These are phyloP conservation scores for Chrysocyon brachyurus DNA, from an alignment of 2,797 vertebrate species.

Conservation along the genomic window DNA sequence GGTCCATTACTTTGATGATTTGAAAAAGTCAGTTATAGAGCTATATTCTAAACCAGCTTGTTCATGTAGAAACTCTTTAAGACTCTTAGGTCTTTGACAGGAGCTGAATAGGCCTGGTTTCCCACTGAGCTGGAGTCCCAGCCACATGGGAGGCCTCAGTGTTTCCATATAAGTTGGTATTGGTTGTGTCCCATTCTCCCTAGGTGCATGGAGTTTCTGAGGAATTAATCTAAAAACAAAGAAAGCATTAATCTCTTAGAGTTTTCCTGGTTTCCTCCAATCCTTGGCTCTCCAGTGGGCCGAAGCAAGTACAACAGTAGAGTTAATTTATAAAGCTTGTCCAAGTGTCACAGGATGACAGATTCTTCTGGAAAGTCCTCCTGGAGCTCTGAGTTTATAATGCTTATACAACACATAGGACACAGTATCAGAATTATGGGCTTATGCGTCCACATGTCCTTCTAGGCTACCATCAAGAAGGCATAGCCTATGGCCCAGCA, in stretches of 20 bases:
- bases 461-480: not conserved
- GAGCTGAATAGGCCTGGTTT: not conserved
- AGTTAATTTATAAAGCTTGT: not conserved
- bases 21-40: not conserved
- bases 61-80: not conserved
- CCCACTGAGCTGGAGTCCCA: not conserved
- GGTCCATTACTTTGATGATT: not conserved
- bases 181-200: not conserved
- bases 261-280: constrained; percentile 2
- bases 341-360: not conserved
- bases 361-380: not conserved
- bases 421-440: not conserved
- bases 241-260: not conserved
- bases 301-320: not conserved
- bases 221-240: not conserved
- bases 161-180: not conserved
- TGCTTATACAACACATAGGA: not conserved
- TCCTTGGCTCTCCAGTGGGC: not conserved
- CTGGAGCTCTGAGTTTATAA: not conserved
- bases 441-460: not conserved
- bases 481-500: rapidly evolving
- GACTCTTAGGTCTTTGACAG: not conserved
- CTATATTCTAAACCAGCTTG: not conserved
- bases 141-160: not conserved
- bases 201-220: not conserved